Conservation (phyloP, 2,113 vertebrate genomes). For the Rhinopomastus cyanomelas region DNA sequence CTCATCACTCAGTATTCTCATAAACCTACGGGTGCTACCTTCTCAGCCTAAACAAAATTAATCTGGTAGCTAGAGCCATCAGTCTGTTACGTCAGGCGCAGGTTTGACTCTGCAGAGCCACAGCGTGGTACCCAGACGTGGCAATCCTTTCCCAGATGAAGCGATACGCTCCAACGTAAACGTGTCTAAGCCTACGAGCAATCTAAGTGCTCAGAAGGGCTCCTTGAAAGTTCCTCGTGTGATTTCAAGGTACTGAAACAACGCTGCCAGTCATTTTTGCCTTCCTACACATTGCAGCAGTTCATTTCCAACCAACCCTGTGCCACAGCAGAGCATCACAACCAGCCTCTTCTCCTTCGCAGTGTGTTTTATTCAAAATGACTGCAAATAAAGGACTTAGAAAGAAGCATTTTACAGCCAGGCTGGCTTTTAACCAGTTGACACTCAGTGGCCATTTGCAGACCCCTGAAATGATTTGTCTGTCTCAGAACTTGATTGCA, state of each 20-base stretch:
- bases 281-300: not conserved
- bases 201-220: not conserved
- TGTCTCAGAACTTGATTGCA: not conserved
- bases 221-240: not conserved
- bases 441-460: not conserved
- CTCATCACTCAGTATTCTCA: rapidly evolving
- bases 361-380: not conserved
- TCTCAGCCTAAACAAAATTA: not conserved
- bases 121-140: rapidly evolving
- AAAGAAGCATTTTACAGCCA: not conserved
- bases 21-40: rapidly evolving
- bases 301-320: not conserved
- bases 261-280: not conserved
- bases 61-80: not conserved
- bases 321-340: not conserved
- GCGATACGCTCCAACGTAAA: not conserved
- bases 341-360: not conserved
- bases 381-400: no score
- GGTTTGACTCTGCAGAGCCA: not conserved
- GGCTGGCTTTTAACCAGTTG: not conserved
- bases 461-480: not conserved
- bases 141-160: not conserved
- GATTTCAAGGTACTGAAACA: not conserved
- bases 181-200: not conserved
- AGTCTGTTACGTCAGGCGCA: rapidly evolving